A percentile compares a stretch with the other conserved stretches of the same genome.
phyloP scores from a whole-genome alignment of 1,140 invertebrate genomes.

The Yoshiicerus persimilis region DNA sequence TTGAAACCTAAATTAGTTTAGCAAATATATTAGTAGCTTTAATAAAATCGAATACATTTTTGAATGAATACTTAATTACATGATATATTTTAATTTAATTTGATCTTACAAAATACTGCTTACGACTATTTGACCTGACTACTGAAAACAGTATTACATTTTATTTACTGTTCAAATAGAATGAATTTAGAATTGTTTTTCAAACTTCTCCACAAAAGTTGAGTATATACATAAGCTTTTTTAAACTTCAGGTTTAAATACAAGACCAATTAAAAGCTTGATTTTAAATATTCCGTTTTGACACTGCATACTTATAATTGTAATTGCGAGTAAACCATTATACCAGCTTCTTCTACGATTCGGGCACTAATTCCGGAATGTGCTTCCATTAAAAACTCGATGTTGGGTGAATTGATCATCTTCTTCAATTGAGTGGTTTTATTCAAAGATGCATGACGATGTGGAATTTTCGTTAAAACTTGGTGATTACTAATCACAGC shows the following conservation, averaged over 20 bases:
- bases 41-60: too few species aligned
- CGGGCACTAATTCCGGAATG: slow-evolving; percentile 58
- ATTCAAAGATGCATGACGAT: slow-evolving; percentile 27
- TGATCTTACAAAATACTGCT: not conserved
- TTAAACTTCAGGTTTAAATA: too few species aligned
- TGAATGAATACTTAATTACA: too few species aligned
- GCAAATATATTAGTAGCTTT: not conserved
- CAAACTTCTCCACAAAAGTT: too few species aligned
- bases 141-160: too few species aligned
- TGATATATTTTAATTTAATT: too few species aligned
- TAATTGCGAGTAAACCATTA: not conserved
- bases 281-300: not conserved
- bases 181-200: not conserved
- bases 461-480: not conserved
- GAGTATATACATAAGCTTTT: too few species aligned
- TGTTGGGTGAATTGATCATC: slow-evolving; percentile 54
- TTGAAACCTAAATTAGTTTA: slow-evolving; percentile 54
- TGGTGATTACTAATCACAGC: not conserved
- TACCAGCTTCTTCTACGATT: slow-evolving; percentile 58
- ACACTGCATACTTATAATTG: not conserved
- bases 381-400: slow-evolving; percentile 59
- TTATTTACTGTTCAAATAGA: not conserved
- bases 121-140: too few species aligned
- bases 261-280: too few species aligned
- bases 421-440: slow-evolving; percentile 56